Percentiles rank a stretch among this genome's conserved stretches.
phyloP scores from a whole-genome alignment of 2,888 invertebrate genomes.

The Ariolimax columbianus region DNA sequence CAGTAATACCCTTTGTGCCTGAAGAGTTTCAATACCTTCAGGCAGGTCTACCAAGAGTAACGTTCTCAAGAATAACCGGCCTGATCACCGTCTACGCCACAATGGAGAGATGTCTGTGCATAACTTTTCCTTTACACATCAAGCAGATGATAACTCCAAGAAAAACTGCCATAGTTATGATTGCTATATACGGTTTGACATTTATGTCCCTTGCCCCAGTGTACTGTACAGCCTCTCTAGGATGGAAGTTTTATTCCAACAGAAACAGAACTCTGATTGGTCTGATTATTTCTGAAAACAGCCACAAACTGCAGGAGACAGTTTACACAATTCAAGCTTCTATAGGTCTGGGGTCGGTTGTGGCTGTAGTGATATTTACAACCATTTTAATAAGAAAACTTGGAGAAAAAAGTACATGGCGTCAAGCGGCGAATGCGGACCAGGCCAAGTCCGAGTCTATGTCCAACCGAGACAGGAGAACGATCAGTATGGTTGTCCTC shows the following conservation, averaged over 20 bases:
- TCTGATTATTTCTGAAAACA: not conserved
- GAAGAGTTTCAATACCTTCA: not conserved
- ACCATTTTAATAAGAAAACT: not conserved
- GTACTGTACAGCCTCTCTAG: constrained; percentile 2
- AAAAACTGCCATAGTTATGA: not conserved
- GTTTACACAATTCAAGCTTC: not conserved
- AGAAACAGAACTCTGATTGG: not conserved
- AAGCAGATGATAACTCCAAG: constrained; percentile 29
- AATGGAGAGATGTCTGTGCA: constrained; percentile 26
- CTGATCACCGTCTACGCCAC: constrained; percentile 2
- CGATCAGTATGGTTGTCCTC: not conserved
- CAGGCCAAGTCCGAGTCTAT: not conserved
- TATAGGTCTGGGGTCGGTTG: not conserved
- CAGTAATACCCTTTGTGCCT: not conserved
- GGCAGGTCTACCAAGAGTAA: not conserved
- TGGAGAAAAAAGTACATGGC: not conserved
- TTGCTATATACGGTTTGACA: not conserved
- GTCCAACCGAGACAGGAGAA: not conserved
- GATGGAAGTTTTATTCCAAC: constrained; percentile 3
- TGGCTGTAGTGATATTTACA: not conserved
- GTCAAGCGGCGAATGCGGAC: not conserved
- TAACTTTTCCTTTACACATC: constrained; percentile 10
- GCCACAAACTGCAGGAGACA: not conserved
- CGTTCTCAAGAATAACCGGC: constrained; percentile 21
- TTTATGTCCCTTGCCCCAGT: not conserved